Evolutionary conservation across 1,140 invertebrate species (phyloP), one percentile per base, ranked within the genome.

Genomic region (Aporrectodea caliginosa): DNA sequence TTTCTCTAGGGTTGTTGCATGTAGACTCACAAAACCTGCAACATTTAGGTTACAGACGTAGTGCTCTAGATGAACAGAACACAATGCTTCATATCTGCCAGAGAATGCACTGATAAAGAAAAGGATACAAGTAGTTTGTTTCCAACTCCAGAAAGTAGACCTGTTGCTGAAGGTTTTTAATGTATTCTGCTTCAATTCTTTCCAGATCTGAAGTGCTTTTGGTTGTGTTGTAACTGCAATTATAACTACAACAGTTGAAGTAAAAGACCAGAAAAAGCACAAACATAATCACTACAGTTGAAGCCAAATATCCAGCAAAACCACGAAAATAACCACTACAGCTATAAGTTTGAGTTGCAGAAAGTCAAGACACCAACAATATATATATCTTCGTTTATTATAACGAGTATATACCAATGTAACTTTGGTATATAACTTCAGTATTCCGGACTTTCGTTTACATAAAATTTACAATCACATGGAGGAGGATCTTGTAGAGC

Each of bases 121-220:
- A 86, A 88, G 86, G 87, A 88, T 88, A 88, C 85, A 89, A 81
- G 84, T 88, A 88, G 79, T 88, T 87, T 29, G 86, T 83, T 80
- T 89, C 88, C 43, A 88, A 83, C 80, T 89, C 88, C 32, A 88
- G 83, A 79, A 87, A 88, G 77, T 88, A 89, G 34, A 89, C 86
- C 78, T 89, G 88, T 81, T 88, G 87, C 74, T 89, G 88, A 16
- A 89, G 80, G 81, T 88, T 88, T 77, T 88, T 88, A 68, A 89
- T 88, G 78, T 89, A 89, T 74, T 88, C 87, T 27, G 82, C 82
- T 78, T 89, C 88, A 78, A 89, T 87, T 35, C 82, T 84, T 16
- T 80, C 68, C 29, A 82, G 35, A 14, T 82, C 81, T n/a, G 78
- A 29, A 6, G 16, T 12, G 22, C n/a, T 31, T 14, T 29, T 79